These are phyloP conservation scores for Megaceryle maxima DNA, from an alignment of 2,113 vertebrate genomes.

Conservation along the genomic window DNA sequence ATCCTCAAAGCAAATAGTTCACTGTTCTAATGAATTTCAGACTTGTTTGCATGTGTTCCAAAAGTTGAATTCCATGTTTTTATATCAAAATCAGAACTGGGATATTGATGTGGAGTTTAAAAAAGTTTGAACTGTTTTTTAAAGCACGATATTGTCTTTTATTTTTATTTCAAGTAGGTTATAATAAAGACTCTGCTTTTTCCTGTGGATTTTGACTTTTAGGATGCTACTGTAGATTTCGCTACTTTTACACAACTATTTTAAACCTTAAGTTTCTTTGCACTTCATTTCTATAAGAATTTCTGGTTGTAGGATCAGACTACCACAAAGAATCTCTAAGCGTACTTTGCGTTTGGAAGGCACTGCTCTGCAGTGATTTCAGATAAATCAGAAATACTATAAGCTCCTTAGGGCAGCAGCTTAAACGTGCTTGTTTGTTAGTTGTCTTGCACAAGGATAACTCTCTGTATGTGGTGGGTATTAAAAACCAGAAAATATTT, in stretches of 20 bases:
- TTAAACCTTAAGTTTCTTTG: neutral
- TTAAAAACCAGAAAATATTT: neutral
- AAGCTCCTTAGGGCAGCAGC: slow-evolving; percentile 4
- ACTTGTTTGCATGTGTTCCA: neutral
- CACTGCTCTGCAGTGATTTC: neutral
- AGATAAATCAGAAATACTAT: neutral
- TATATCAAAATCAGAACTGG: neutral
- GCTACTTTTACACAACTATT: neutral
- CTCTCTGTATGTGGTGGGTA: neutral
- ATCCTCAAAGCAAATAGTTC: neutral
- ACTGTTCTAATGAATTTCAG: neutral
- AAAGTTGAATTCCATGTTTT: neutral
- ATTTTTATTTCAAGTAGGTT: neutral
- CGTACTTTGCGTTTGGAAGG: neutral
- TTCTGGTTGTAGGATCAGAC: neutral
- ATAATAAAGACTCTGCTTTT: neutral
- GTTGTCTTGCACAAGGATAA: neutral
- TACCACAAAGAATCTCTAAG: neutral
- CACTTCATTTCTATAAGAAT: neutral
- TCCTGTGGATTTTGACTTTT: neutral
- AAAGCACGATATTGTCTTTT: neutral
- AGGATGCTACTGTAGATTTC: neutral
- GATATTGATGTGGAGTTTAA: neutral
- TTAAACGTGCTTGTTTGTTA: neutral
- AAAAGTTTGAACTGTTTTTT: neutral